A percentile compares a stretch with the other conserved stretches of the same genome.
Conservation (phyloP, 2,888 invertebrate species). For the Netelia fuscicornis region DNA sequence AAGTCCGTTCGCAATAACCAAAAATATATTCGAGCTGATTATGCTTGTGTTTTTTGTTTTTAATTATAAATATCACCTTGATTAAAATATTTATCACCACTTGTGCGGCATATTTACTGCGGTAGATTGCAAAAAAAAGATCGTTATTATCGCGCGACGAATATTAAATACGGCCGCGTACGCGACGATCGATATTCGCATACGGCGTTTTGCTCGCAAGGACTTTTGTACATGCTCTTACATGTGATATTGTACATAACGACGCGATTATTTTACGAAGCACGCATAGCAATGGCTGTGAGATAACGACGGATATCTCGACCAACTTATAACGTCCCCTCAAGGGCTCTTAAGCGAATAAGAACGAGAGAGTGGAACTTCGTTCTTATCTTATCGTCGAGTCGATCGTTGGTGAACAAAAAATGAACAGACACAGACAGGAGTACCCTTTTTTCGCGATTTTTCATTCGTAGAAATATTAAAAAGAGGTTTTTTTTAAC, state of each 20-base stretch:
- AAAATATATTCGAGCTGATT: too few species aligned
- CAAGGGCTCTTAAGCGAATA: constrained; percentile 26
- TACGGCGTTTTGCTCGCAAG: constrained; percentile 17
- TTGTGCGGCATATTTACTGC: constrained; percentile 10
- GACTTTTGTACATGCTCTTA: constrained; percentile 22
- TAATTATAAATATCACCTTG: too few species aligned
- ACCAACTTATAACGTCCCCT: constrained; percentile 10
- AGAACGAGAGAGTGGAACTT: constrained; percentile 46
- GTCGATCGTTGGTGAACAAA: not conserved
- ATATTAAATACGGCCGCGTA: constrained; percentile 45
- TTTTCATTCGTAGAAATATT: too few species aligned
- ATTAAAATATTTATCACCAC: not conserved
- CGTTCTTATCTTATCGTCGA: constrained; percentile 45
- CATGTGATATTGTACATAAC: constrained; percentile 1
- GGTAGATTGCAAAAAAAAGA: constrained; percentile 4
- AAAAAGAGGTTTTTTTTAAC: too few species aligned
- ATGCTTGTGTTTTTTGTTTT: too few species aligned
- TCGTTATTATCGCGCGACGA: constrained; percentile 40
- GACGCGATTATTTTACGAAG: constrained; percentile 23
- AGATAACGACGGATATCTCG: constrained; percentile 43
- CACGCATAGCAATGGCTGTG: constrained; percentile 41
- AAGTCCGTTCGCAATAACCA: too few species aligned
- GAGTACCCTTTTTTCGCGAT: too few species aligned
- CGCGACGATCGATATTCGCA: constrained; percentile 36
- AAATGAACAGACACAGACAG: too few species aligned